Conservation (phyloP, 2,113 vertebrate genomes). For the Brachyhypopomus occidentalis region DNA sequence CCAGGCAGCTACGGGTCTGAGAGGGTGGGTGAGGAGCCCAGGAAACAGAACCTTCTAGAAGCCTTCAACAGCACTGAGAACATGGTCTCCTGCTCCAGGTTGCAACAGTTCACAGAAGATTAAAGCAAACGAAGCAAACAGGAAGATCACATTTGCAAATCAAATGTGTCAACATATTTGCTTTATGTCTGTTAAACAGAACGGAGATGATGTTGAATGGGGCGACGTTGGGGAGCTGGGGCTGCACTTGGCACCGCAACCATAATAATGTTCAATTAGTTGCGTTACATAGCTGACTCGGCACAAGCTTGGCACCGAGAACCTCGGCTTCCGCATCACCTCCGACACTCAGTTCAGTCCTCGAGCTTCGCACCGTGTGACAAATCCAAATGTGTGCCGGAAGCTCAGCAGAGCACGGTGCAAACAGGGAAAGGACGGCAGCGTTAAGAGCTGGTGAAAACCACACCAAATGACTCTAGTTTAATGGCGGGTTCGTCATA, state of each 20-base stretch:
- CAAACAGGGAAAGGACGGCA: neutral
- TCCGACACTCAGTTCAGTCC: neutral
- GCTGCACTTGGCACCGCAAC: neutral
- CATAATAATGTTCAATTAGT: neutral
- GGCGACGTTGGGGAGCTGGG: neutral
- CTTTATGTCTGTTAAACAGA: neutral
- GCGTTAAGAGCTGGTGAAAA: conserved; percentile 10
- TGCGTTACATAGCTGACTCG: neutral
- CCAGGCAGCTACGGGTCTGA: no score
- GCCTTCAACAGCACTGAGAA: no score
- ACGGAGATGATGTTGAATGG: neutral
- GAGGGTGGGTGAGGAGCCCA: no score
- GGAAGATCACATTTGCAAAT: neutral
- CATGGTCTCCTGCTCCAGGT: neutral
- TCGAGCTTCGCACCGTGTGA: neutral
- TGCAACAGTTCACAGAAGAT: no score
- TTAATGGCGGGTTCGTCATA: conserved; percentile 30
- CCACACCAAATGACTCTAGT: conserved; percentile 26
- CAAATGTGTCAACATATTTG: neutral
- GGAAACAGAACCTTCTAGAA: neutral
- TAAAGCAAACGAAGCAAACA: neutral
- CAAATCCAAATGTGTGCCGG: neutral
- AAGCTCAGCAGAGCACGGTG: neutral
- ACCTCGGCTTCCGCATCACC: neutral
- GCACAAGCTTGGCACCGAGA: neutral